phyloP scores from a whole-genome alignment of 2,888 invertebrate genomes.

The Sympetrum striolatum region DNA sequence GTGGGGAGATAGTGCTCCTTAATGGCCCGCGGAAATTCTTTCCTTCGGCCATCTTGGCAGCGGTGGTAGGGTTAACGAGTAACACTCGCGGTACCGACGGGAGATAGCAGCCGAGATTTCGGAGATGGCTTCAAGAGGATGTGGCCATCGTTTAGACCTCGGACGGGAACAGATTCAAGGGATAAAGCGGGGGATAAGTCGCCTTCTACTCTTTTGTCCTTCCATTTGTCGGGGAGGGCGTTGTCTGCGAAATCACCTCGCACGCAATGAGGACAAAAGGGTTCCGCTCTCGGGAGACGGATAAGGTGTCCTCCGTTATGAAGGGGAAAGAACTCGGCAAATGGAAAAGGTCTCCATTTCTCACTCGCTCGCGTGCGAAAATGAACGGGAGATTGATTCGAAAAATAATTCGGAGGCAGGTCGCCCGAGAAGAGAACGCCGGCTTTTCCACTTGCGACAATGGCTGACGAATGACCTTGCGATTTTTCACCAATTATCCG shows the following conservation, averaged over 20 bases:
- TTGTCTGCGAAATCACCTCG: neutral
- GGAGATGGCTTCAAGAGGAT: slow-evolving; percentile 30
- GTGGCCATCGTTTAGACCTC: neutral
- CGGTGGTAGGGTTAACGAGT: neutral
- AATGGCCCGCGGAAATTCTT: neutral
- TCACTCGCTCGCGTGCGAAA: too few relatives aligned
- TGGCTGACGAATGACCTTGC: too few relatives aligned
- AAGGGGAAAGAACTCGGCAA: neutral
- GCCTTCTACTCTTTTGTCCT: neutral
- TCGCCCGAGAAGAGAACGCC: too few relatives aligned
- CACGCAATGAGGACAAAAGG: neutral
- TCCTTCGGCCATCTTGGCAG: neutral
- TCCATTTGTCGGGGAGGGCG: neutral
- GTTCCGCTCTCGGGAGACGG: neutral
- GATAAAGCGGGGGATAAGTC: slow-evolving; percentile 28
- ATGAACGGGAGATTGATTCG: too few relatives aligned
- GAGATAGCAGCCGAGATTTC: slow-evolving; percentile 22
- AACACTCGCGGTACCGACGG: neutral
- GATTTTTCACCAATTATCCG: too few relatives aligned
- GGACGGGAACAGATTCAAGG: slow-evolving; percentile 8
- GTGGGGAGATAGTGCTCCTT: neutral
- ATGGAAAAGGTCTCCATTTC: neutral
- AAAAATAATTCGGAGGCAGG: too few relatives aligned
- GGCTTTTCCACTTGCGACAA: too few relatives aligned
- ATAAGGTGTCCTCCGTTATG: neutral